Percentiles rank a stretch among this genome's conserved stretches.
Evolutionary conservation across 2,113 vertebrate genomes (phyloP).

Genomic region (Phyllostomus hastatus): DNA sequence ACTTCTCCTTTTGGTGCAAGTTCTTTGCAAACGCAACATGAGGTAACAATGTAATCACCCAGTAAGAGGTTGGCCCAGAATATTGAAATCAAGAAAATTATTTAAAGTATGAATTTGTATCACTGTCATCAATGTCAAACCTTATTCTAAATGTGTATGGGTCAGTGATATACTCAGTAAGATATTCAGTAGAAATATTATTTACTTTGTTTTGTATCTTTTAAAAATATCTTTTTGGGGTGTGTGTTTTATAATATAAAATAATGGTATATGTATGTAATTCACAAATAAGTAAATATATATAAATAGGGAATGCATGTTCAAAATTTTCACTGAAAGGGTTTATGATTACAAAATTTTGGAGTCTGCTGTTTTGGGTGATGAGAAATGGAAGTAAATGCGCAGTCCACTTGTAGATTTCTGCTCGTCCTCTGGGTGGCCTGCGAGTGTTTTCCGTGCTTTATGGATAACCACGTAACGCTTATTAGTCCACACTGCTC

Average conservation of each 20-base stretch:
- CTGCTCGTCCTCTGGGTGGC: neutral
- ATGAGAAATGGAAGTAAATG: neutral
- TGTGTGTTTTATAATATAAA: neutral
- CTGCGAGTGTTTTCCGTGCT: neutral
- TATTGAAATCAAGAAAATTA: neutral
- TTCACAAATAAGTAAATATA: neutral
- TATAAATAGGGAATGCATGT: neutral
- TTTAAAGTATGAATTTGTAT: constrained; percentile 24
- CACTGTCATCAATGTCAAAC: neutral
- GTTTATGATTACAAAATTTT: neutral
- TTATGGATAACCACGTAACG: neutral
- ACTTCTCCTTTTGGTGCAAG: neutral
- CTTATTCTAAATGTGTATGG: neutral
- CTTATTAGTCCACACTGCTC: neutral
- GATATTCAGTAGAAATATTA: neutral
- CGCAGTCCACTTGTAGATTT: neutral
- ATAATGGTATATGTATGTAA: neutral
- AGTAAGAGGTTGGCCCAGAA: neutral
- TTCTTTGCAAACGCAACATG: neutral
- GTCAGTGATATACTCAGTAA: neutral
- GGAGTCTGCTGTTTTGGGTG: neutral
- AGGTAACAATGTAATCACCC: neutral
- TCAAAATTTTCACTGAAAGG: constrained; percentile 27
- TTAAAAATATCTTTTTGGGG: neutral
- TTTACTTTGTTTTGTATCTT: constrained; percentile 12